phyloP scores from a whole-genome alignment of 2,113 vertebrate genomes.

The Alethe castanea region DNA sequence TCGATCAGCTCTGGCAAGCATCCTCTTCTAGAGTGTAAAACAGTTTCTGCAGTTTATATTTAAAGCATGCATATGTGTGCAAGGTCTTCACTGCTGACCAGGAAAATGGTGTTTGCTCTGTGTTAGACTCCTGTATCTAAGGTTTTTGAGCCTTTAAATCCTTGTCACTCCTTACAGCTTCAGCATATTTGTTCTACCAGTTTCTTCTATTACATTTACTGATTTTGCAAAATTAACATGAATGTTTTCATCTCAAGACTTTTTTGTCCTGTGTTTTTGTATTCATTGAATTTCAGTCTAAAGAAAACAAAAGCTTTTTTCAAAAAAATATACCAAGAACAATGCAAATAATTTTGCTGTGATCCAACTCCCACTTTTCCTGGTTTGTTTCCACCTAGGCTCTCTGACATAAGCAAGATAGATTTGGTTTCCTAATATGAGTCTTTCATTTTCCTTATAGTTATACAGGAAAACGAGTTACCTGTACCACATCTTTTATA shows the following conservation, averaged over 20 bases:
- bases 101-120: not conserved
- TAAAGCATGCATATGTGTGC: not conserved
- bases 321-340: not conserved
- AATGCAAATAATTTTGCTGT: not conserved
- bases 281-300: not conserved
- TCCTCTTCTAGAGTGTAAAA: not conserved
- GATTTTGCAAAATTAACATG: not conserved
- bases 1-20: not conserved
- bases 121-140: not conserved
- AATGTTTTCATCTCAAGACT: not conserved
- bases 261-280: not conserved
- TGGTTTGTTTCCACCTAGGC: not conserved
- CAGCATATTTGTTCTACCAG: not conserved
- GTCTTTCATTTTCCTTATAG: not conserved
- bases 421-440: not conserved
- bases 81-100: not conserved
- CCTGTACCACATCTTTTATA: not conserved
- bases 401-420: not conserved
- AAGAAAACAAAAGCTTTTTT: not conserved
- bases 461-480: not conserved
- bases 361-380: not conserved
- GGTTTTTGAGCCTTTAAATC: not conserved
- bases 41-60: not conserved
- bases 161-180: not conserved
- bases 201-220: not conserved